phyloP scores from a whole-genome alignment of 2,888 invertebrate species.

The Agonum fuliginosum region DNA sequence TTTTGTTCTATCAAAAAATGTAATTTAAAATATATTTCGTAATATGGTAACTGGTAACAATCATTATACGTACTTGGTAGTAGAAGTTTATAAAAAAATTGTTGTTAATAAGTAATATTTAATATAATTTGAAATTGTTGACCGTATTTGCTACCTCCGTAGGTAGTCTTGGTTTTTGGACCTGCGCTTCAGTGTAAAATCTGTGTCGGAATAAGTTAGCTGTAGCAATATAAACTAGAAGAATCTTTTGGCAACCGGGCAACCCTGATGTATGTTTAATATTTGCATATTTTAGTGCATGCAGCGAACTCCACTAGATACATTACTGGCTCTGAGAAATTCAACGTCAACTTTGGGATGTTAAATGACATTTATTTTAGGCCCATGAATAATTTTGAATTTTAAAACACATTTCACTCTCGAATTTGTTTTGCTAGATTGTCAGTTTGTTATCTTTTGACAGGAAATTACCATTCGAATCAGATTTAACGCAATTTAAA shows the following conservation, averaged over 20 bases:
- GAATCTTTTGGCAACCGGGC: not conserved
- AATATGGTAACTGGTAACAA: too few species aligned
- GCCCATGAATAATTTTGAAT: slow-evolving; percentile 17
- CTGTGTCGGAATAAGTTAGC: not conserved
- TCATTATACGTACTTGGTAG: too few species aligned
- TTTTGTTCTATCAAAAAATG: too few species aligned
- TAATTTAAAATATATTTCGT: too few species aligned
- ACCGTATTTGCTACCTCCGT: too few species aligned
- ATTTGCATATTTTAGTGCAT: slow-evolving; percentile 4
- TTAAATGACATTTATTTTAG: slow-evolving; percentile 1
- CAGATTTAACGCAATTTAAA: not conserved
- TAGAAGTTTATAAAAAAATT: too few species aligned
- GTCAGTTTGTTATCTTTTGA: not conserved
- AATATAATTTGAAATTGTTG: too few species aligned
- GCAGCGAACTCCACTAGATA: not conserved
- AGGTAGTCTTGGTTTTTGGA: not conserved
- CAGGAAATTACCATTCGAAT: not conserved
- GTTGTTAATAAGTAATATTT: too few species aligned
- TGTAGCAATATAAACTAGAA: not conserved
- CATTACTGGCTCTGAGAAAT: not conserved
- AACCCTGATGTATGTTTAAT: slow-evolving; percentile 8
- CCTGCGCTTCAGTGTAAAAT: not conserved
- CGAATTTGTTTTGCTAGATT: slow-evolving; percentile 10
- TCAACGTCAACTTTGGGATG: not conserved
- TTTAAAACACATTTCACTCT: slow-evolving; percentile 3